Evolutionary conservation across 2,888 invertebrate genomes (phyloP), one percentile per base, ranked within the genome.

Genomic region (Aleiodes leptofemur): DNA sequence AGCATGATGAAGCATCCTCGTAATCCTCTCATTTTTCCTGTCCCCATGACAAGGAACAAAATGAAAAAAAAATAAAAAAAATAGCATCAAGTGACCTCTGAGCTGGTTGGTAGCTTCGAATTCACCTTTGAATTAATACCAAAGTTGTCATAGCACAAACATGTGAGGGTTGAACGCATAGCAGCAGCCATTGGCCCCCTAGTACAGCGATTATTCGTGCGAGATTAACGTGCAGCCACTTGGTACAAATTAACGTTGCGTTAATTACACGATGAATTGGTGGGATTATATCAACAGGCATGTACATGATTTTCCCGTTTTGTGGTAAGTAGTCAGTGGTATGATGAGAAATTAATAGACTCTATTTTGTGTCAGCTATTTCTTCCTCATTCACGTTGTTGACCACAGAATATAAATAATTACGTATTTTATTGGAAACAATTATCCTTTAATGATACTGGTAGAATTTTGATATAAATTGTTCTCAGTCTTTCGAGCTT

Each of bases 231-330:
- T 29, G 9, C 64, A 43, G 14, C 16, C 64, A 64, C 64, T 43
- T 64, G 64, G 43, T 48, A 64, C 43, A 16, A 64, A 64, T 64
- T 64, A 64, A 48, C 48, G 48, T 48, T 16, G 64, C 48, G 64
- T 64, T 64, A 64, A 64, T 64, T 64, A 23, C 43, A 64, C 64
- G 9, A 48, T 48, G 23, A 43, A 64, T 64, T 48, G 64, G 43
- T 48, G 64, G 23, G 48, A 43, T 64, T 43, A 48, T 64, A 64
- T 64, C 48, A 64, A 48, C 64, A 64, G 64, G 13, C 64, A 23
- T 48, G 23, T 48, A 11, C 64, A 64, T 38, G 43, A 43, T 48
- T 16, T 34, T 59, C 31, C 1, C 11, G 59, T 31, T 59, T 34
- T 0, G 34, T 34, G 34, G 34, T 59, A 34, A 43, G 9, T 9